phyloP scores from a whole-genome alignment of 2,888 invertebrate genomes.

The Omphaloscelis lunosa region DNA sequence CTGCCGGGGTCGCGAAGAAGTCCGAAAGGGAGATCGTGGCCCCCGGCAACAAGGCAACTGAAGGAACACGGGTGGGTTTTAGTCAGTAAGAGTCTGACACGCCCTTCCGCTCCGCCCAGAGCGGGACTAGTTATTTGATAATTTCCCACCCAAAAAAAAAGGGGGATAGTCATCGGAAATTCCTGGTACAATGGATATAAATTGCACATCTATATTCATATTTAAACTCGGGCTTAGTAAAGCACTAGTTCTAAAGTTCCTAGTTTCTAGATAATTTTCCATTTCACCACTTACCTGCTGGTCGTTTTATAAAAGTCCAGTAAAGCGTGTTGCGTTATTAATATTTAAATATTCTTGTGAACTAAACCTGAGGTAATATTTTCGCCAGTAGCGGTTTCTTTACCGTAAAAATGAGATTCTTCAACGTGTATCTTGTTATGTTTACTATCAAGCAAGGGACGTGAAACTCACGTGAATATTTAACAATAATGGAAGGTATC shows the following conservation, averaged over 20 bases:
- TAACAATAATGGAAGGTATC: slow-evolving; percentile 8
- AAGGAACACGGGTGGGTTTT: no score
- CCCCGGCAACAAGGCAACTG: no score
- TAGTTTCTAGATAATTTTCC: slow-evolving; percentile 30
- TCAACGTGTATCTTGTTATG: not conserved
- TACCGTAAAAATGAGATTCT: slow-evolving; percentile 13
- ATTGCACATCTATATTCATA: slow-evolving; percentile 23
- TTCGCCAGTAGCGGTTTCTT: slow-evolving; percentile 7
- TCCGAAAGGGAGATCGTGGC: no score
- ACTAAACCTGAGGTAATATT: not conserved
- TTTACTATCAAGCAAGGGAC: not conserved
- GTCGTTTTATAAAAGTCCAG: slow-evolving; percentile 14
- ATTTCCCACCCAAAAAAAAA: no score
- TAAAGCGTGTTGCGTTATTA: slow-evolving; percentile 36
- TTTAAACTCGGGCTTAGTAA: not conserved
- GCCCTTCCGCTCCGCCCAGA: no score
- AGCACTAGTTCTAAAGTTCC: slow-evolving; percentile 10
- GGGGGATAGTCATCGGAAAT: slow-evolving; percentile 7
- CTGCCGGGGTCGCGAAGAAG: no score
- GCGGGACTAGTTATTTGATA: no score
- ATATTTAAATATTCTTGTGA: slow-evolving; percentile 47
- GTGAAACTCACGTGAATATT: not conserved
- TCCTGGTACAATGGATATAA: slow-evolving; percentile 10
- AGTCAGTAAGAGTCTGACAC: no score
- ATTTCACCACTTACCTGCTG: slow-evolving; percentile 18